A percentile compares a stretch with the other conserved stretches of the same genome.
phyloP scores from a whole-genome alignment of 2,888 invertebrate species.

The Erebia epiphron region DNA sequence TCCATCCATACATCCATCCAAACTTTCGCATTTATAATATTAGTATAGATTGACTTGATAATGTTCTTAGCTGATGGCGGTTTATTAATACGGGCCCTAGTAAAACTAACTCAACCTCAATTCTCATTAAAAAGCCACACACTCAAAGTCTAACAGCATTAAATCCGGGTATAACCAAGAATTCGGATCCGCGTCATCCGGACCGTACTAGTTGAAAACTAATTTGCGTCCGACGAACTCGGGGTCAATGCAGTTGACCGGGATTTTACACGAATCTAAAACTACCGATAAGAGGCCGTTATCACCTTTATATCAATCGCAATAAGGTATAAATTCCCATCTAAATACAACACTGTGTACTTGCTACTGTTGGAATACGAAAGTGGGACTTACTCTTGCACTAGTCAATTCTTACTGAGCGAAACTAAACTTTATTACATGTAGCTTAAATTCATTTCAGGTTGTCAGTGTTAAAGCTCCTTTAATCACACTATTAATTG shows the following conservation, averaged over 20 bases:
- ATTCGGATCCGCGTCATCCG: conserved; percentile 32
- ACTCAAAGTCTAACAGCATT: conserved; percentile 14
- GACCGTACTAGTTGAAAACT: conserved; percentile 34
- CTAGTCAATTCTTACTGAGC: background rate
- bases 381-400: conserved; percentile 25
- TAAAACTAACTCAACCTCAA: background rate
- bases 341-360: conserved; percentile 2
- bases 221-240: conserved; percentile 37
- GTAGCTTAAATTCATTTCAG: conserved; percentile 11
- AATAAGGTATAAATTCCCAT: conserved; percentile 17
- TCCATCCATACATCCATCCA: too few relatives aligned
- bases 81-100: background rate
- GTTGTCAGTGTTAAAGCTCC: conserved; percentile 2
- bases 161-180: conserved; percentile 27
- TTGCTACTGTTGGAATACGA: conserved; percentile 21
- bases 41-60: too few relatives aligned
- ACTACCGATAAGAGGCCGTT: conserved; percentile 2
- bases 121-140: conserved; percentile 12
- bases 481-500: conserved; percentile 34
- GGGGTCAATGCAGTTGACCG: conserved; percentile 39
- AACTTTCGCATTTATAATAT: too few relatives aligned
- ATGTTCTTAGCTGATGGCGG: background rate
- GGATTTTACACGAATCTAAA: conserved; percentile 36
- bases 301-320: conserved; percentile 19
- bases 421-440: conserved; percentile 5